These are phyloP conservation scores for Apamea anceps DNA, from an alignment of 2,888 invertebrate genomes.

Conservation along the genomic window DNA sequence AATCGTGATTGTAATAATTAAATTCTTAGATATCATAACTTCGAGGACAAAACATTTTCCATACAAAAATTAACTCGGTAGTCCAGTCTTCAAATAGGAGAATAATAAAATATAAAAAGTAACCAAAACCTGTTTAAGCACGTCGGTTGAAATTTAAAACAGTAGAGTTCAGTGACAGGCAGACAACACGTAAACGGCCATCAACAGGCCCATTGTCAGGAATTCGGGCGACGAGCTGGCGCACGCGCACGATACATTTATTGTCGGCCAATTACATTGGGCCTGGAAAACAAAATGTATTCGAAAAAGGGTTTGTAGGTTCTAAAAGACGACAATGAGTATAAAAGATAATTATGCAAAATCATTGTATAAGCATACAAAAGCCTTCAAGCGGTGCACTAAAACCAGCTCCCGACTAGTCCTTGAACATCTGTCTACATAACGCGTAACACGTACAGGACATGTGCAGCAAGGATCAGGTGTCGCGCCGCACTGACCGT, in stretches of 20 bases:
- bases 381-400: slow-evolving; percentile 48
- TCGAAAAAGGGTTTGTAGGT: slow-evolving; percentile 25
- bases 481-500: slow-evolving; percentile 88
- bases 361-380: slow-evolving; percentile 46
- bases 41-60: slow-evolving; percentile 29
- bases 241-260: slow-evolving; percentile 74
- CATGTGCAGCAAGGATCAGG: slow-evolving; percentile 87
- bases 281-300: slow-evolving; percentile 63
- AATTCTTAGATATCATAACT: slow-evolving; percentile 22
- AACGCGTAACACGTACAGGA: slow-evolving; percentile 72
- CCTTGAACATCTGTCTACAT: slow-evolving; percentile 82
- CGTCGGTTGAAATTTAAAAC: slow-evolving; percentile 73
- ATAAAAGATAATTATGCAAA: slow-evolving; percentile 35
- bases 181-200: slow-evolving; percentile 73
- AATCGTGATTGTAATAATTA: slow-evolving; percentile 40
- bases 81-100: slow-evolving; percentile 46
- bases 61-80: slow-evolving; percentile 24
- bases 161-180: slow-evolving; percentile 79
- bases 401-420: slow-evolving; percentile 71
- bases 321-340: slow-evolving; percentile 23
- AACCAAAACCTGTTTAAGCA: slow-evolving; percentile 64
- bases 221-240: slow-evolving; percentile 79
- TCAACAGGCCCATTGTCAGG: slow-evolving; percentile 80
- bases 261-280: slow-evolving; percentile 74
- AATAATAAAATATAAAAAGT: slow-evolving; percentile 59